Conservation (phyloP, 1,140 invertebrate genomes). For the Araneus ventricosus region DNA sequence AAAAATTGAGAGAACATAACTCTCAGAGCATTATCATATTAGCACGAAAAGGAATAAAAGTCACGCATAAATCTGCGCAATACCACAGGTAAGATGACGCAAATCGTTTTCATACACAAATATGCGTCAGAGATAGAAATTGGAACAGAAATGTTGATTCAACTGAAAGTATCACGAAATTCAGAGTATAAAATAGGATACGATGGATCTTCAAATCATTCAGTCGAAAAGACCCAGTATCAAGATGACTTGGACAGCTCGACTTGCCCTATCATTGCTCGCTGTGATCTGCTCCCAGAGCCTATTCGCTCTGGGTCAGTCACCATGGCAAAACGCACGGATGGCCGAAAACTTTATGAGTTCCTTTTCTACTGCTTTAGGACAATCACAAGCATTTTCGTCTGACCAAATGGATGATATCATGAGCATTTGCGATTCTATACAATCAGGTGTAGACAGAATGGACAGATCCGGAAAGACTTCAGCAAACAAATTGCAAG, state of each 20-base stretch:
- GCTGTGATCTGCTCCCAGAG: neutral
- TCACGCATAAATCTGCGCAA: too few relatives aligned
- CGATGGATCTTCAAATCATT: neutral
- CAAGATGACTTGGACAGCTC: conserved; percentile 9
- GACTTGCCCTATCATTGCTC: neutral
- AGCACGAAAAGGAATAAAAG: too few relatives aligned
- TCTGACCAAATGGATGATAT: conserved; percentile 45
- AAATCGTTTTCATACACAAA: neutral
- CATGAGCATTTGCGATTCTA: neutral
- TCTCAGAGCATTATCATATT: too few relatives aligned
- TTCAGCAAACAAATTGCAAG: conserved; percentile 3
- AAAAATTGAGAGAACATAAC: too few relatives aligned
- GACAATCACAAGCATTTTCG: neutral
- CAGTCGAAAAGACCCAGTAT: neutral
- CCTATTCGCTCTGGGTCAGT: neutral
- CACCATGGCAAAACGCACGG: neutral
- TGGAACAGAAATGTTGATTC: neutral
- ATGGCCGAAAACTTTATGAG: neutral
- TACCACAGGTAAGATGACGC: neutral
- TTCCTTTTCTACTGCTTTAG: neutral
- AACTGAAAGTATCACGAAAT: neutral
- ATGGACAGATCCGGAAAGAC: neutral
- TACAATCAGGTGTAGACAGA: neutral
- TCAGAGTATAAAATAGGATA: neutral
- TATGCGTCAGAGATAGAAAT: neutral